phyloP scores from a whole-genome alignment of 2,888 invertebrate species.

The Spodoptera exigua region DNA sequence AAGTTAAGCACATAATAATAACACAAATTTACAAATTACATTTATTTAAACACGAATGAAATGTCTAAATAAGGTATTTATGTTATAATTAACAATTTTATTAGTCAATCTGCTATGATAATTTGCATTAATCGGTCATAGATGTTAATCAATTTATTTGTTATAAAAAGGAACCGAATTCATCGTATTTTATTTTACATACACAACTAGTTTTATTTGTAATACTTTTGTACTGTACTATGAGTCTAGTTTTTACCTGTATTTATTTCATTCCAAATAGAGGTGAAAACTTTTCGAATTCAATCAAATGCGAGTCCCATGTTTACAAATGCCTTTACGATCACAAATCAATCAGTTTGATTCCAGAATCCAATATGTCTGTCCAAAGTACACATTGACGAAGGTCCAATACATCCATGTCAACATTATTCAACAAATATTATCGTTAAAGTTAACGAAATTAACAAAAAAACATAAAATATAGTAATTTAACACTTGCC shows the following conservation, averaged over 20 bases:
- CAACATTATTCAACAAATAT: constrained; percentile 11
- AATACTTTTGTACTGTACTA: too few relatives aligned
- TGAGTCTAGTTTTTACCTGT: too few relatives aligned
- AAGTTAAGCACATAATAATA: neutral
- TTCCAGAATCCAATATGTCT: too few relatives aligned
- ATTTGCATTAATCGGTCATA: constrained; percentile 46
- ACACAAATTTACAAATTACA: too few relatives aligned
- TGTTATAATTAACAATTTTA: constrained; percentile 13
- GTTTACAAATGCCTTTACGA: too few relatives aligned
- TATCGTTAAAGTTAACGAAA: constrained; percentile 7
- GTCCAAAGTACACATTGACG: constrained; percentile 1
- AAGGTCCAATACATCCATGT: constrained; percentile 7
- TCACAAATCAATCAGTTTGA: too few relatives aligned
- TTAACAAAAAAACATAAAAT: constrained; percentile 33
- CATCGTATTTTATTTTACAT: constrained; percentile 10
- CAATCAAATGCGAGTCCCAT: too few relatives aligned
- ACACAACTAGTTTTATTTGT: too few relatives aligned
- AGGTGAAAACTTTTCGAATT: too few relatives aligned
- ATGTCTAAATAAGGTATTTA: neutral
- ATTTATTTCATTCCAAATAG: too few relatives aligned
- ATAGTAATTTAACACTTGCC: constrained; percentile 43
- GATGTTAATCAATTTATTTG: constrained; percentile 25
- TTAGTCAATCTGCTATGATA: constrained; percentile 43
- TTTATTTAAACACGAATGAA: constrained; percentile 15
- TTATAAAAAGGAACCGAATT: constrained; percentile 31